Base-by-base conservation (phyloP, 2,113 vertebrate genomes). In the Rhea americana region DNA sequence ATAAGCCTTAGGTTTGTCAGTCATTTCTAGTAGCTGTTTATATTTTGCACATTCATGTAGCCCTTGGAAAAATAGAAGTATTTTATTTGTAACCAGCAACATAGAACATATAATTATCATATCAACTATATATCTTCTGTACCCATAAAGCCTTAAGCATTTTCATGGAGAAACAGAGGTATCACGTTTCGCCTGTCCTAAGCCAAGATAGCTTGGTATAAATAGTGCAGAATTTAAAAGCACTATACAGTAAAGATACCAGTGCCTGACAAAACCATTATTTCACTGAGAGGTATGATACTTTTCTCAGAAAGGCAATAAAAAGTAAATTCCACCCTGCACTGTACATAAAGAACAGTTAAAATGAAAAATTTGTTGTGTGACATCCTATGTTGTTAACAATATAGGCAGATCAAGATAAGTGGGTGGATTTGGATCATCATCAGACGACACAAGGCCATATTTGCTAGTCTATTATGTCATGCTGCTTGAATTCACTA, bases 141-240 rank as follows among this genome's bases (percentile, higher is more conserved):
- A 85, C 22, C 32, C 45, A 82, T 51, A 91, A 89, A 68, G n/a
- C 77, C 87, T 43, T 92, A 89, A 77, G 74, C 50, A 85, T 84
- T 89, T 79, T 87, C n/a, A 82, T 28, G n/a, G n/a, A 85, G 63
- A 75, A 92, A 78, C 25, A 68, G 61, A 94, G 55, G 92, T 70
- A 96, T 90, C 82, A 48, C 94, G 89, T 95, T 91, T 94, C 80
- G 95, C 93, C 93, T 97, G 95, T 94, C 95, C 95, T 91, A 78
- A 2, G 11, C 66, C 85, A 90, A 10, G 10, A 82, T 75, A 93
- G 92, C 82, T 87, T 89, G 90, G 92, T 94, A 95, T 96, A 97
- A 97, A 96, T 97, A 97, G 94, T 28, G 85, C 26, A 91, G 92
- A 97, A 95, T 95, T 97, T 96, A 96, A 96, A 97, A 96, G 95